A percentile compares a stretch with the other conserved stretches of the same genome.
Evolutionary conservation across 2,797 vertebrate species (phyloP).

Genomic region (Limosa lapponica): DNA sequence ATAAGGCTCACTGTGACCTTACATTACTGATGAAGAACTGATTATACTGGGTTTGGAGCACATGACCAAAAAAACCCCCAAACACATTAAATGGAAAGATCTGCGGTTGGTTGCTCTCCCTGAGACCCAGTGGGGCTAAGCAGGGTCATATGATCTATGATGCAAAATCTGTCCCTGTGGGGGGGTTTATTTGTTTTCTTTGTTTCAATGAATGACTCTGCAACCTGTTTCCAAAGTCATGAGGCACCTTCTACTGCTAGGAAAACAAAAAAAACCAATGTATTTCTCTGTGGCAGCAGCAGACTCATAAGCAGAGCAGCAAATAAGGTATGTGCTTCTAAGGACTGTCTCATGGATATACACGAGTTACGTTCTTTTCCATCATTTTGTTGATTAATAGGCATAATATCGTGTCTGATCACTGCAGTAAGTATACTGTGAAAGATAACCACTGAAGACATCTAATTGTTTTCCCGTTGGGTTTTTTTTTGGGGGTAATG

Average conservation of each 20-base stretch:
- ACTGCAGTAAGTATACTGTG: slow-evolving; percentile 69
- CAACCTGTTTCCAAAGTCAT: neutral
- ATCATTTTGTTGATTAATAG: slow-evolving; percentile 73
- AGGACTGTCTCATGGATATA: slow-evolving; percentile 42
- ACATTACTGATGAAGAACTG: neutral
- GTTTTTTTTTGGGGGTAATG: slow-evolving; percentile 10
- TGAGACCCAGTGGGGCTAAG: neutral
- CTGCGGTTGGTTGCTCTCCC: neutral
- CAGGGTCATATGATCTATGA: neutral
- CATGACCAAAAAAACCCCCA: neutral
- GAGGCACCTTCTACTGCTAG: neutral
- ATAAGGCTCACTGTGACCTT: neutral
- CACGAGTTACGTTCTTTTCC: slow-evolving; percentile 28
- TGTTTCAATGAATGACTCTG: neutral
- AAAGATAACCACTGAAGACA: slow-evolving; percentile 70
- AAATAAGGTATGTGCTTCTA: slow-evolving; percentile 30
- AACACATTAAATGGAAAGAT: neutral
- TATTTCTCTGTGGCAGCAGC: neutral
- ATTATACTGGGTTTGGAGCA: neutral
- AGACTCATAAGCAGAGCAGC: neutral
- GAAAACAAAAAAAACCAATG: neutral
- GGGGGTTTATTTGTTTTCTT: neutral
- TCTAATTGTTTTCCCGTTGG: slow-evolving; percentile 73
- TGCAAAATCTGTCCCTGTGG: neutral
- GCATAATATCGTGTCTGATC: slow-evolving; percentile 70